A percentile compares a stretch with the other conserved stretches of the same genome.
These are phyloP conservation scores for Montipora capitata DNA, from an alignment of 92 coral and sea anemone species.

Conservation along the genomic window DNA sequence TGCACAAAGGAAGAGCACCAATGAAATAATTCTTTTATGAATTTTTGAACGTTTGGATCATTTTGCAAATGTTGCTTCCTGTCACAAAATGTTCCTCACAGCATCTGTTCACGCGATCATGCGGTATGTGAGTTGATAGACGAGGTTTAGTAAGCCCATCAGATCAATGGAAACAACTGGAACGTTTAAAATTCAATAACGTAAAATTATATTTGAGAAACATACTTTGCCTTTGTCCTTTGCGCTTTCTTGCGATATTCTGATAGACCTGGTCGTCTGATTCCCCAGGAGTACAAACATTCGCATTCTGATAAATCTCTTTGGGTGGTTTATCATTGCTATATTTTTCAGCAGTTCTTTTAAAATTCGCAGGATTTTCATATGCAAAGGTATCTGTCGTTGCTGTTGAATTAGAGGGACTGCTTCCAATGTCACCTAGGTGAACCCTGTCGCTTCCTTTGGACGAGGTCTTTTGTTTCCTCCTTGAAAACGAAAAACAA, in stretches of 20 bases:
- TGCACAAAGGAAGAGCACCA: no score
- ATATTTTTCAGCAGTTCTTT: not conserved
- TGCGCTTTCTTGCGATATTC: not conserved
- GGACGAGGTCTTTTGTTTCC: not conserved
- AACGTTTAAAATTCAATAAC: not conserved
- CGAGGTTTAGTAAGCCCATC: no score
- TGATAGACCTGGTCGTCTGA: not conserved
- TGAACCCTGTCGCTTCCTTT: not conserved
- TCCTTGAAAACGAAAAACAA: not conserved
- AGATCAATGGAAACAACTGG: no score
- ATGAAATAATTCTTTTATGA: no score
- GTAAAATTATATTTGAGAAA: not conserved
- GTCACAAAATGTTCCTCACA: no score
- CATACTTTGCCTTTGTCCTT: not conserved
- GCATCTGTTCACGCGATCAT: no score
- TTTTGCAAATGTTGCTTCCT: no score
- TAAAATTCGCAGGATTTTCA: not conserved
- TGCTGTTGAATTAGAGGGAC: not conserved
- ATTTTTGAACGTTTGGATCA: no score
- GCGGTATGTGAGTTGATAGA: no score
- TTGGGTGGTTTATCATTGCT: not conserved
- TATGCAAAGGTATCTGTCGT: conserved; percentile 8
- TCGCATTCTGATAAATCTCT: conserved; percentile 5
- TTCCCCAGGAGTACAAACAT: not conserved
- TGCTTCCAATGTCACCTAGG: conserved; percentile 8